Conservation (phyloP, 92 coral and sea anemone species). For the Desmophyllum pertusum region DNA sequence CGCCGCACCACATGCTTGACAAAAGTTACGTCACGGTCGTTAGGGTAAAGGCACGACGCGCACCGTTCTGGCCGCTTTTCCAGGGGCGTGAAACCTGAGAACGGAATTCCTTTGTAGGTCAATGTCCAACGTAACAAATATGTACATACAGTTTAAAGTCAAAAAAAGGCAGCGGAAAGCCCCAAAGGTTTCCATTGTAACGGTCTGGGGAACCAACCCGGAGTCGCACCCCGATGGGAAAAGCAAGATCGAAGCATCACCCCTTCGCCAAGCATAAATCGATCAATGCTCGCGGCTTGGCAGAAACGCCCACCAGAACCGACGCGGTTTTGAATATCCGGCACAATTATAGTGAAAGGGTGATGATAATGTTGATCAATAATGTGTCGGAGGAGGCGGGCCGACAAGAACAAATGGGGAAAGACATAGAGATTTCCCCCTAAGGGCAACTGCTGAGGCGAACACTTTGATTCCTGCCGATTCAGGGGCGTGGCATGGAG, state of each 20-base stretch:
- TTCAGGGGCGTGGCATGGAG: slow-evolving; percentile 53
- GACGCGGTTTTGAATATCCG: too few species aligned
- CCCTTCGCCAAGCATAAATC: too few species aligned
- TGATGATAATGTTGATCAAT: slow-evolving; percentile 39
- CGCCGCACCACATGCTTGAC: too few species aligned
- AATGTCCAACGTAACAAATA: neutral
- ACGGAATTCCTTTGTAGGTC: slow-evolving; percentile 27
- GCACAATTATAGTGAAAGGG: too few species aligned
- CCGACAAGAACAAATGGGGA: slow-evolving; percentile 53
- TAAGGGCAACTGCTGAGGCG: slow-evolving; percentile 44
- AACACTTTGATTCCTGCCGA: slow-evolving; percentile 35
- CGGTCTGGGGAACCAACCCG: too few species aligned
- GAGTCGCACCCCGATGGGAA: too few species aligned
- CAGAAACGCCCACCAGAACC: slow-evolving; percentile 47
- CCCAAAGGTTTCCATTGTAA: slow-evolving; percentile 59
- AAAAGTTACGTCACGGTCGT: too few species aligned
- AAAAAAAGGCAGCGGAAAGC: slow-evolving; percentile 50
- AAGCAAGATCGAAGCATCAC: too few species aligned
- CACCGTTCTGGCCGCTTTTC: slow-evolving; percentile 50
- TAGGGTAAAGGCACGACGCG: too few species aligned
- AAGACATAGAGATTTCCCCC: too few species aligned
- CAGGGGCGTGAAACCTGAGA: slow-evolving; percentile 47
- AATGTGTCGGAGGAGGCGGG: slow-evolving; percentile 27
- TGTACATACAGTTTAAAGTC: too few species aligned
- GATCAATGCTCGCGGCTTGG: too few species aligned